Percentiles rank a stretch among this genome's conserved stretches.
phyloP scores from a whole-genome alignment of 2,113 vertebrate genomes.

The Cavia aperea region DNA sequence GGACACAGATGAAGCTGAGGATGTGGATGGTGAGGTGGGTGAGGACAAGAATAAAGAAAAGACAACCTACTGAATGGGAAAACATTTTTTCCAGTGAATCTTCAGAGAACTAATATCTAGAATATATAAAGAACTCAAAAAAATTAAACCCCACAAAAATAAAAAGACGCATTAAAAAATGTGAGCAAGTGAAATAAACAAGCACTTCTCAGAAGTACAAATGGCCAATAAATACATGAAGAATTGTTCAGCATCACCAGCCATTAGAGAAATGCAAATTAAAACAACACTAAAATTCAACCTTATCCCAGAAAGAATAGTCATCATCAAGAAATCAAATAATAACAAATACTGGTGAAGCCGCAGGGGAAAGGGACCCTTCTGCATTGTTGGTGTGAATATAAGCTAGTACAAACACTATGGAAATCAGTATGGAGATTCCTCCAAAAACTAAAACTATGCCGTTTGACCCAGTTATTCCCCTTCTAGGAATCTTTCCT shows the following conservation, averaged over 20 bases:
- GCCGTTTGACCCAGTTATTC: neutral
- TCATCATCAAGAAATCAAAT: neutral
- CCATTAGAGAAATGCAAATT: neutral
- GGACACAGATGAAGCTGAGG: neutral
- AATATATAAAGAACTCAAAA: neutral
- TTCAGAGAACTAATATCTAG: neutral
- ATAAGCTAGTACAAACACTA: neutral
- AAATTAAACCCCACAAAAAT: neutral
- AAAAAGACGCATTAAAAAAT: neutral
- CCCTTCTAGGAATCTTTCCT: neutral
- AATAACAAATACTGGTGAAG: neutral
- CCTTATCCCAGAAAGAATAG: neutral
- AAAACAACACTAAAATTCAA: neutral
- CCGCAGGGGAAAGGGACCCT: neutral
- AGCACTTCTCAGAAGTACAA: neutral
- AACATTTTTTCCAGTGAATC: neutral
- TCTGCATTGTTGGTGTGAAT: neutral
- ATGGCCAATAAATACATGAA: neutral
- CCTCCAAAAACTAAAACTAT: neutral
- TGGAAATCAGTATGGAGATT: neutral
- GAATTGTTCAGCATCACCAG: neutral
- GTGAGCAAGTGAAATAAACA: neutral
- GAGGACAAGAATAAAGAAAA: neutral
- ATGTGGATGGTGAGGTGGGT: neutral
- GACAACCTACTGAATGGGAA: neutral